These are phyloP conservation scores for Thecocarcelia acutangulata DNA, from an alignment of 2,888 invertebrate species.

Conservation along the genomic window DNA sequence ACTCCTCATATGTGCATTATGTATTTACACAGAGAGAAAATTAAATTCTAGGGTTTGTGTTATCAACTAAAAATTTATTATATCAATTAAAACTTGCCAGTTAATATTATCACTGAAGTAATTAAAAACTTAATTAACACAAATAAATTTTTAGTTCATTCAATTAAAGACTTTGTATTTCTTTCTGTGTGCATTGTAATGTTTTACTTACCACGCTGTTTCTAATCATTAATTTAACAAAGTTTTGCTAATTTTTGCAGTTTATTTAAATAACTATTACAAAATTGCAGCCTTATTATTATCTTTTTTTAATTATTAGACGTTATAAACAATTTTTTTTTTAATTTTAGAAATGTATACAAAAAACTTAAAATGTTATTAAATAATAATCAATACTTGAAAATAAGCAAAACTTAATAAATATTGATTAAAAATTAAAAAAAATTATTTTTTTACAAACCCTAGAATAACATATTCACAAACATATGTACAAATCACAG, in stretches of 20 bases:
- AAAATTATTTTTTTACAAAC: conserved; percentile 55
- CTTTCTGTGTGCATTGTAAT: too few species aligned
- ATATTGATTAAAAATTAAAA: conserved; percentile 38
- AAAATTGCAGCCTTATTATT: conserved; percentile 54
- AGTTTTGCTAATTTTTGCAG: conserved; percentile 17
- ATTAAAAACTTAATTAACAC: too few species aligned
- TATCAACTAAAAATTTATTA: too few species aligned
- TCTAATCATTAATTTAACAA: too few species aligned
- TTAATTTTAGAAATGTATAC: conserved; percentile 22
- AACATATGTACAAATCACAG: conserved; percentile 64
- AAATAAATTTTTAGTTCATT: too few species aligned
- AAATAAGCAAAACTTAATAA: conserved; percentile 60
- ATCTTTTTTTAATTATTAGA: conserved; percentile 29
- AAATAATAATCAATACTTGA: conserved; percentile 52
- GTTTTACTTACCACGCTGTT: too few species aligned
- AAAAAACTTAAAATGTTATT: conserved; percentile 40
- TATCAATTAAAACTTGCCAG: too few species aligned
- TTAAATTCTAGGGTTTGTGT: too few species aligned
- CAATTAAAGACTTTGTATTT: too few species aligned
- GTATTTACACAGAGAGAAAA: too few species aligned
- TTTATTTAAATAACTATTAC: conserved; percentile 35
- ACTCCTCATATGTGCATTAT: too few species aligned
- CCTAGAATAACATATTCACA: conserved; percentile 14
- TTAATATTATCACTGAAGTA: too few species aligned
- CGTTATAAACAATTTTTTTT: conserved; percentile 56